A percentile compares a stretch with the other conserved stretches of the same genome.
phyloP scores from a whole-genome alignment of 2,797 vertebrate genomes.

The Rhyacichthys aspro region DNA sequence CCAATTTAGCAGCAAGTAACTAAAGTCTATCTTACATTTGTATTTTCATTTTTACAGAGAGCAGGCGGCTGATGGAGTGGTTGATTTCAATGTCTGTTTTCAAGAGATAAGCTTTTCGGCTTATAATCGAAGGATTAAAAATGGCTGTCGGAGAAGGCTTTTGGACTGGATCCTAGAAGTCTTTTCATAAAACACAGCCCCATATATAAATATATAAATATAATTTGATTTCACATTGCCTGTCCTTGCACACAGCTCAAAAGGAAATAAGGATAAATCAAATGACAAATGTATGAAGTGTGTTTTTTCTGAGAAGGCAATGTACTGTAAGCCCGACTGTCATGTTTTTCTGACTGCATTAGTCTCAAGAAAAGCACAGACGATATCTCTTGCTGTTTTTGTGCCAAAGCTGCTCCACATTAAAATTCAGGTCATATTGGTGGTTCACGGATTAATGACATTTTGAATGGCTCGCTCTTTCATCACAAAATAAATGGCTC shows the following conservation, averaged over 20 bases:
- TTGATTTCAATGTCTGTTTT: slow-evolving; percentile 53
- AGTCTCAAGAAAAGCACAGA: slow-evolving; percentile 21
- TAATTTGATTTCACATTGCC: slow-evolving; percentile 2
- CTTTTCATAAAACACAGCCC: slow-evolving; percentile 24
- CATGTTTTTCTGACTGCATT: slow-evolving; percentile 17
- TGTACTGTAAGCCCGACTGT: slow-evolving; percentile 14
- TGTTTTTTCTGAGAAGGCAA: slow-evolving; percentile 3
- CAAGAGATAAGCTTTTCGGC: slow-evolving; percentile 51
- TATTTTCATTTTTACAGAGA: slow-evolving; percentile 2
- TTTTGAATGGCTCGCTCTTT: slow-evolving; percentile 39
- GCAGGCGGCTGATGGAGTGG: slow-evolving; percentile 42
- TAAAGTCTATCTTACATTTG: not conserved
- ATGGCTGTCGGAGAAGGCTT: slow-evolving; percentile 45
- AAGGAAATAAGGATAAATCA: slow-evolving; percentile 30
- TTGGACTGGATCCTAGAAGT: slow-evolving; percentile 38
- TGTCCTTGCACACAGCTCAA: slow-evolving; percentile 23
- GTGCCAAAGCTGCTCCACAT: slow-evolving; percentile 9
- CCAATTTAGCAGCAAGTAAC: slow-evolving; percentile 11
- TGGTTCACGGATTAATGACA: slow-evolving; percentile 40
- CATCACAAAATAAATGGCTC: slow-evolving; percentile 56
- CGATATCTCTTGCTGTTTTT: slow-evolving; percentile 17
- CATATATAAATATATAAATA: slow-evolving; percentile 3
- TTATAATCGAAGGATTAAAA: slow-evolving; percentile 64
- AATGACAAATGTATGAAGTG: slow-evolving; percentile 8
- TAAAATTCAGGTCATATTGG: slow-evolving; percentile 26